These are phyloP conservation scores for Sitodiplosis mosellana DNA, from an alignment of 1,140 invertebrate species.

Conservation along the genomic window DNA sequence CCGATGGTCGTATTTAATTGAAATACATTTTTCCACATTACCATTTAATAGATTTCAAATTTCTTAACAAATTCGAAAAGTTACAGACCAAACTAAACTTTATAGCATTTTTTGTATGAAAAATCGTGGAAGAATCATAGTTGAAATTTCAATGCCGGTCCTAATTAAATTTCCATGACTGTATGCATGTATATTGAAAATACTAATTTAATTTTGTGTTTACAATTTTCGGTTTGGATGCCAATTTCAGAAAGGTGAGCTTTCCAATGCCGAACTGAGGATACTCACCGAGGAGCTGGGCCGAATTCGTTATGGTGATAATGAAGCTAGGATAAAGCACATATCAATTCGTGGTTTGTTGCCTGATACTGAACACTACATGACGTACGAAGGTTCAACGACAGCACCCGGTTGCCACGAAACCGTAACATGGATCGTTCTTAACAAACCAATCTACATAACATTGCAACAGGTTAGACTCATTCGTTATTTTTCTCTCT, in stretches of 20 bases:
- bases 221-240: conserved; percentile 5
- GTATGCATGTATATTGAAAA: background rate
- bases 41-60: too few relatives aligned
- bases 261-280: conserved; percentile 68
- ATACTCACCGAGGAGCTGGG: conserved; percentile 73
- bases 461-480: conserved; percentile 79
- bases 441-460: conserved; percentile 94
- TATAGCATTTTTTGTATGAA: too few relatives aligned
- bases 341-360: conserved; percentile 68
- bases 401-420: conserved; percentile 87
- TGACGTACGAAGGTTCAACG: conserved; percentile 93
- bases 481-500: background rate
- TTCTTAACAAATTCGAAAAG: too few relatives aligned
- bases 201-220: background rate
- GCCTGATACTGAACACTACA: conserved; percentile 85
- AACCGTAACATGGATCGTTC: conserved; percentile 86
- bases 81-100: too few relatives aligned
- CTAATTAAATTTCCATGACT: background rate
- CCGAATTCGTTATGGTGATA: conserved; percentile 70
- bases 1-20: too few relatives aligned
- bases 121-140: too few relatives aligned
- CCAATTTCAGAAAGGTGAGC: conserved; percentile 57
- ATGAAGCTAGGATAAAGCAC: conserved; percentile 60
- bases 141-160: too few relatives aligned
- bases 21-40: too few relatives aligned